Base-by-base conservation (phyloP, 2,113 vertebrate species). In the Aspiorhynchus laticeps region DNA sequence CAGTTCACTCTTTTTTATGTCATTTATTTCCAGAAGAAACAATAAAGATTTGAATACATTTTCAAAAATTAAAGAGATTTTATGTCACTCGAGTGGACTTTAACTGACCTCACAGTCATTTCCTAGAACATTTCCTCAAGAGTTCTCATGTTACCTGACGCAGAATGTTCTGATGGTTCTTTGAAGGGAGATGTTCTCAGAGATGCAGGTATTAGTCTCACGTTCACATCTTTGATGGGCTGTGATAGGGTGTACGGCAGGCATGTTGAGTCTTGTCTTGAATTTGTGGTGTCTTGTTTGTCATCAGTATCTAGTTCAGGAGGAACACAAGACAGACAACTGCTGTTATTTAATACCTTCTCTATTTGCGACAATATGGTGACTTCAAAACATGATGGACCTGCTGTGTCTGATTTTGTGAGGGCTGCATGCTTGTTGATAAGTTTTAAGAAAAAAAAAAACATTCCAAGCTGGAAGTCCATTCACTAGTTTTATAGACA, bases 251-350 rank as follows among this genome's bases (percentile, higher is more conserved):
- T 74, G 67, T 4, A 79, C 43, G 26, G 59, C 65, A 51, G 51
- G 76, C 90, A 3, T 88, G 91, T 93, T 90, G 74, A 65, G 87
- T 95, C 91, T 90, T 88, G 93, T 85, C 83, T 80, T 48, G 31
- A 38, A 31, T 89, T 88, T 89, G 87, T 91, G 88, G 84, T 84
- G 88, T 87, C 78, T 89, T 88, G 7, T 87, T 77, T 92, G 87
- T 88, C 86, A 85, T 89, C 85, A 88, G 80, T 88, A 91, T 93
- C 89, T 90, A 56, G 85, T 61, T 88, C 46, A 85, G 67, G 85
- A 38, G 77, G 31, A 38, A 78, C 73, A 76, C 33, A 28, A 59
- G 87, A 86, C 84, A 77, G 87, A 86, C 84, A 69, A 56, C 14
- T 69, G 76, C 10, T 26, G 83, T 14, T 31, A 28, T 21, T 31